Conservation (phyloP, 2,113 vertebrate genomes). For the Eira barbara region DNA sequence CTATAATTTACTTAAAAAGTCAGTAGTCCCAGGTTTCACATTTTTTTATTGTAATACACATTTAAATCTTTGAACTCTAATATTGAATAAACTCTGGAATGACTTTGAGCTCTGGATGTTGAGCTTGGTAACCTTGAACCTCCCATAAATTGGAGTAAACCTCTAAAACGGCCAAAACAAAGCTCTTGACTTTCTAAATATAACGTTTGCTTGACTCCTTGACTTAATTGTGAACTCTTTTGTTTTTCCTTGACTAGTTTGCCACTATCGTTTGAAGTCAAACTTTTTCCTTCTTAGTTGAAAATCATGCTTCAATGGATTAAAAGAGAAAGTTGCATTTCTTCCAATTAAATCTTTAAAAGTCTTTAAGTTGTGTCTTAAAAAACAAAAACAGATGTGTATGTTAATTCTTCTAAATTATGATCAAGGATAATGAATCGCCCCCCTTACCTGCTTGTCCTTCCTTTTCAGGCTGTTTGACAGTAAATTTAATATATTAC, state of each 20-base stretch:
- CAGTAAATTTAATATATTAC: slow-evolving; percentile 17
- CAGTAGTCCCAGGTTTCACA: slow-evolving; percentile 34
- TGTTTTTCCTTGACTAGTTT: slow-evolving; percentile 71
- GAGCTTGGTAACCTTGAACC: slow-evolving; percentile 69
- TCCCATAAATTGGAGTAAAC: slow-evolving; percentile 66
- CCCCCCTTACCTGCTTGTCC: neutral
- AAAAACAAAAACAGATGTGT: neutral
- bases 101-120: slow-evolving; percentile 67
- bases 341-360: slow-evolving; percentile 59
- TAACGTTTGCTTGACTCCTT: slow-evolving; percentile 73
- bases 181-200: slow-evolving; percentile 76
- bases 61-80: slow-evolving; percentile 62
- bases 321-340: slow-evolving; percentile 51
- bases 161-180: slow-evolving; percentile 68
- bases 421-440: slow-evolving; percentile 8
- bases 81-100: slow-evolving; percentile 55
- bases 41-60: slow-evolving; percentile 34
- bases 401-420: slow-evolving; percentile 36
- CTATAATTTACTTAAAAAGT: slow-evolving; percentile 49
- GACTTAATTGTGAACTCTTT: slow-evolving; percentile 71
- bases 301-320: slow-evolving; percentile 57
- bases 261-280: slow-evolving; percentile 70
- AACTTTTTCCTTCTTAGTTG: slow-evolving; percentile 62
- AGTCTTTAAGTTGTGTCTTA: slow-evolving; percentile 15
- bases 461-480: slow-evolving; percentile 10